Percentiles rank a stretch among this genome's conserved stretches.
Conservation (phyloP, 2,113 vertebrate genomes). For the Tachysurus vachellii region DNA sequence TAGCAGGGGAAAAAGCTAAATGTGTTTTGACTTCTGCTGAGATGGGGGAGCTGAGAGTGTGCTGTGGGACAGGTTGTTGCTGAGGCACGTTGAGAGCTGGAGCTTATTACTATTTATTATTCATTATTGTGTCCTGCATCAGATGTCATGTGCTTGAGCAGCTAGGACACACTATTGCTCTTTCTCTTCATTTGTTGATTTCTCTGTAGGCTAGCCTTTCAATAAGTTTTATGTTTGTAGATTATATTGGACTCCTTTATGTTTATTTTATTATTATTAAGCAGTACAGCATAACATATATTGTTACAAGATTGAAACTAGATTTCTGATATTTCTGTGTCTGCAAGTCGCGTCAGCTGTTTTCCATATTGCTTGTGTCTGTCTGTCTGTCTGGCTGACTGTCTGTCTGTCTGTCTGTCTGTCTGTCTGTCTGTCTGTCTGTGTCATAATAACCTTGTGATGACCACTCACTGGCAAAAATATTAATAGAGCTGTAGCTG, state of each 20-base stretch:
- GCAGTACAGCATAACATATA: not conserved
- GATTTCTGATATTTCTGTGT: not conserved
- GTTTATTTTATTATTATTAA: not conserved
- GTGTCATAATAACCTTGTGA: not conserved
- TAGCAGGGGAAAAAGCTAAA: not conserved
- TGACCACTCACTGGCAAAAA: not conserved
- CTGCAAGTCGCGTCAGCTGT: conserved; percentile 16
- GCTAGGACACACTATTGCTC: not conserved
- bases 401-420: not conserved
- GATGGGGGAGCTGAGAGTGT: not conserved
- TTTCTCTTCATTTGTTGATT: not conserved
- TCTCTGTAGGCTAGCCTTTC: not conserved
- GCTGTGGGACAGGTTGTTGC: not conserved
- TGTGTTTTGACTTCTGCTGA: not conserved
- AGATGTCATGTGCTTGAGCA: not conserved
- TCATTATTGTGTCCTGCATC: not conserved
- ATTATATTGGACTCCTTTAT: not conserved
- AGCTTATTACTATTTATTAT: not conserved
- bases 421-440: not conserved
- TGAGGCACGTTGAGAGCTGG: not conserved
- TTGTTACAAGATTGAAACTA: not conserved
- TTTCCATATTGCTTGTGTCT: not conserved
- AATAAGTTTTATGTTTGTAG: not conserved
- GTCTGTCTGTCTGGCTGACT: not conserved
- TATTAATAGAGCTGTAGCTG: not conserved